Conservation (phyloP, 2,888 invertebrate genomes). For the Vesta saturnalis region DNA sequence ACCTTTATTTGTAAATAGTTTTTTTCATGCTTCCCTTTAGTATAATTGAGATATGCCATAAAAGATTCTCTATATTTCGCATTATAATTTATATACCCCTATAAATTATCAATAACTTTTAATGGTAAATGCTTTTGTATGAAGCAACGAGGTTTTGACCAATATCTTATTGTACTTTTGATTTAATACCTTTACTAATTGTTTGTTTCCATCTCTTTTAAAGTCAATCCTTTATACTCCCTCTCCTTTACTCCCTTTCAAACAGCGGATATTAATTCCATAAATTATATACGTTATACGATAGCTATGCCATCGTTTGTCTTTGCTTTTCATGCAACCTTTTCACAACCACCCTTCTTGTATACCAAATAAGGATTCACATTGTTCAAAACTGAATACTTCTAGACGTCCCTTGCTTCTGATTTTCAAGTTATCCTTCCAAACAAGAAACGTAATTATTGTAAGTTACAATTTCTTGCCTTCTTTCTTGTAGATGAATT, state of each 20-base stretch:
- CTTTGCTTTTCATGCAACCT: constrained; percentile 40
- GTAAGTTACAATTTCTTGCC: neutral
- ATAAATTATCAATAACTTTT: constrained; percentile 8
- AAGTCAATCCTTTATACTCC: constrained; percentile 33
- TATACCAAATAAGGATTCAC: constrained; percentile 31
- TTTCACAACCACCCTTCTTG: constrained; percentile 25
- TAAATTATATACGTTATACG: constrained; percentile 54
- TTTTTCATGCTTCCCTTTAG: neutral
- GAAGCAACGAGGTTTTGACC: constrained; percentile 21
- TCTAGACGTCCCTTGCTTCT: constrained; percentile 17
- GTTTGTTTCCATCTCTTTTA: constrained; percentile 45
- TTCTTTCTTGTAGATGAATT: neutral
- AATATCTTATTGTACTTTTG: constrained; percentile 40
- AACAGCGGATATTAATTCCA: constrained; percentile 56
- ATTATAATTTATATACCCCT: neutral
- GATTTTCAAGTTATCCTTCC: neutral
- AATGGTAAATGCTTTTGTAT: constrained; percentile 5
- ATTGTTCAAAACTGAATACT: constrained; percentile 30
- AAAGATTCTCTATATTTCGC: neutral
- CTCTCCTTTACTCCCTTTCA: constrained; percentile 41
- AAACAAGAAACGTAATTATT: constrained; percentile 11
- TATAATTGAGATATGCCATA: neutral
- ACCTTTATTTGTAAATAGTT: neutral
- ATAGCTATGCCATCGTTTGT: constrained; percentile 48
- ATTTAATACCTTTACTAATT: constrained; percentile 54